A percentile compares a stretch with the other conserved stretches of the same genome.
Conservation (phyloP, 2,113 vertebrate species). For the Tenrec ecaudatus region DNA sequence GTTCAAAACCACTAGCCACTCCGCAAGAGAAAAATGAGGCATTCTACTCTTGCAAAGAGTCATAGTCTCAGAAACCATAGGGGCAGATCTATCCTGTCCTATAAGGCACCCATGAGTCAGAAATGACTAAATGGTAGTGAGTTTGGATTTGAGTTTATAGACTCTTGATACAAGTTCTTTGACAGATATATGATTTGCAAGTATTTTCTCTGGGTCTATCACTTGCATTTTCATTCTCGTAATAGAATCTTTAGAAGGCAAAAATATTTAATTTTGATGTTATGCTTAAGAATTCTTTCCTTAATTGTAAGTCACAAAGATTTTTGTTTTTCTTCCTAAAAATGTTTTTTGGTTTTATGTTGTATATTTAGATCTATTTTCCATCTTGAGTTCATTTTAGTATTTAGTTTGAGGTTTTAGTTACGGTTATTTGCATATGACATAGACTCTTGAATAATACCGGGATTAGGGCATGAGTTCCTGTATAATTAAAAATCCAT, state of each 20-base stretch:
- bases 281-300: neutral
- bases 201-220: neutral
- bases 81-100: no score
- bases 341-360: neutral
- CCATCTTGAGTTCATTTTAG: constrained; percentile 28
- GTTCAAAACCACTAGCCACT: no score
- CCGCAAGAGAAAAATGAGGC: no score
- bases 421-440: neutral
- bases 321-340: constrained; percentile 14
- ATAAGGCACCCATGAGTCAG: no score
- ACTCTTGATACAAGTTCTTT: neutral
- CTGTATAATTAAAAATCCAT: no score
- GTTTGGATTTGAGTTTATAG: no score
- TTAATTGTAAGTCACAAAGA: neutral
- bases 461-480: no score
- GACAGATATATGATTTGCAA: neutral
- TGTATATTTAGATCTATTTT: neutral
- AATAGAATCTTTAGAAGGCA: neutral
- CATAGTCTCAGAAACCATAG: no score
- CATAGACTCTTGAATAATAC: no score
- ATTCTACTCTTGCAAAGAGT: no score
- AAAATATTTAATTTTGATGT: neutral
- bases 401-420: neutral
- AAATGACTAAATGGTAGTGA: no score
- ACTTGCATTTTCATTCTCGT: constrained; percentile 1